A percentile compares a stretch with the other conserved stretches of the same genome.
Conservation (phyloP, 2,113 vertebrate species). For the Pagrus major region DNA sequence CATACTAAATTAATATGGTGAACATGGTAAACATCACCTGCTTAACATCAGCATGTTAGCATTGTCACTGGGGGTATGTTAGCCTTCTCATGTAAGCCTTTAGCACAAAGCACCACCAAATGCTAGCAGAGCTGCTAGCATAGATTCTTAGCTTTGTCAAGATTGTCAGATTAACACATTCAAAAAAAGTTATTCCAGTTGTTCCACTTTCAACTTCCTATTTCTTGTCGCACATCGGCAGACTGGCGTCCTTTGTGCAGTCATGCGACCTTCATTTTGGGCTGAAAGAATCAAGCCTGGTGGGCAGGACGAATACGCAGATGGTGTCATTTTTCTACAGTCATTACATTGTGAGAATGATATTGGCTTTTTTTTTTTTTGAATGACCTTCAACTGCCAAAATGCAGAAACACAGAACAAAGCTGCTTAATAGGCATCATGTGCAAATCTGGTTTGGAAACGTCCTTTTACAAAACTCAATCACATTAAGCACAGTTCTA, state of each 20-base stretch:
- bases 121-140: neutral
- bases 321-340: too few species aligned
- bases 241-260: too few species aligned
- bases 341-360: too few species aligned
- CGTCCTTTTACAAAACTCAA: conserved; percentile 74
- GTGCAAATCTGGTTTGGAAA: conserved; percentile 70
- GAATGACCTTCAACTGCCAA: conserved; percentile 67
- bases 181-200: too few species aligned
- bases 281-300: too few species aligned
- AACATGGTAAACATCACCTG: too few species aligned
- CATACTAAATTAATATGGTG: too few species aligned
- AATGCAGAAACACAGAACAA: conserved; percentile 38
- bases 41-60: neutral
- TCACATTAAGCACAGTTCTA: conserved; percentile 78
- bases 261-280: too few species aligned
- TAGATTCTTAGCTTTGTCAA: neutral
- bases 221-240: too few species aligned
- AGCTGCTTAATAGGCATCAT: conserved; percentile 29
- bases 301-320: too few species aligned
- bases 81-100: neutral
- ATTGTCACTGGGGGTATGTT: neutral
- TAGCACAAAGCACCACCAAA: neutral
- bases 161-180: neutral
- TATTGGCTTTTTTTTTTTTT: conserved; percentile 3
- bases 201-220: too few species aligned